phyloP scores from a whole-genome alignment of 2,113 vertebrate species.

The Caracal caracal region DNA sequence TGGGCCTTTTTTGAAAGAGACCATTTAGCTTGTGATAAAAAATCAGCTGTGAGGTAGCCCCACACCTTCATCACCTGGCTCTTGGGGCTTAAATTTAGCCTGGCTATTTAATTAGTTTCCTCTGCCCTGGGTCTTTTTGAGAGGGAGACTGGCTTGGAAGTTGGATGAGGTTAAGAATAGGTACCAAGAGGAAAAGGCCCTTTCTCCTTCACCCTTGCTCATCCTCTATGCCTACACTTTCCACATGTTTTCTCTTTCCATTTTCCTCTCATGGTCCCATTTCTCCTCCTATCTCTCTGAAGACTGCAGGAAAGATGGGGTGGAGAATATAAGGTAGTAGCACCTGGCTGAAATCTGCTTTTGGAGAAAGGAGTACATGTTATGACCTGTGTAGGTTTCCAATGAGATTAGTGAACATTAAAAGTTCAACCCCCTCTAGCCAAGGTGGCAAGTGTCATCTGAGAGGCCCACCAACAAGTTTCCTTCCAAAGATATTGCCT shows the following conservation, averaged over 20 bases:
- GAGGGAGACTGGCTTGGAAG: neutral
- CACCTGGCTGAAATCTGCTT: conserved; percentile 10
- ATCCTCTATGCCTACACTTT: neutral
- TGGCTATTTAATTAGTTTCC: neutral
- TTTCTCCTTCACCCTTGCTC: neutral
- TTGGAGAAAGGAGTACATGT: neutral
- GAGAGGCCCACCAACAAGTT: neutral
- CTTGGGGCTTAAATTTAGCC: neutral
- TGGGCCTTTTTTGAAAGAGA: neutral
- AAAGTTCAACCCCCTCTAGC: neutral
- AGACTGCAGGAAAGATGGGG: neutral
- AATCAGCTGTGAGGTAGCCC: neutral
- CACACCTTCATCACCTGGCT: neutral
- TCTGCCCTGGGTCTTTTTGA: neutral
- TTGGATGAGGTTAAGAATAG: neutral
- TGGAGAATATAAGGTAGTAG: neutral
- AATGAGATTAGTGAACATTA: neutral
- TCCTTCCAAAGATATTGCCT: conserved; percentile 25
- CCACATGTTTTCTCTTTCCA: neutral
- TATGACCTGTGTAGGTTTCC: neutral
- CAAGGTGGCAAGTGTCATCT: neutral
- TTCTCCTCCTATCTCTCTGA: neutral
- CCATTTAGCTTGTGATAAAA: neutral
- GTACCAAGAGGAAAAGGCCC: neutral
- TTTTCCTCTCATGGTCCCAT: neutral